A percentile compares a stretch with the other conserved stretches of the same genome.
Evolutionary conservation across 1,140 invertebrate genomes (phyloP).

Genomic region (Drosophila dunni): DNA sequence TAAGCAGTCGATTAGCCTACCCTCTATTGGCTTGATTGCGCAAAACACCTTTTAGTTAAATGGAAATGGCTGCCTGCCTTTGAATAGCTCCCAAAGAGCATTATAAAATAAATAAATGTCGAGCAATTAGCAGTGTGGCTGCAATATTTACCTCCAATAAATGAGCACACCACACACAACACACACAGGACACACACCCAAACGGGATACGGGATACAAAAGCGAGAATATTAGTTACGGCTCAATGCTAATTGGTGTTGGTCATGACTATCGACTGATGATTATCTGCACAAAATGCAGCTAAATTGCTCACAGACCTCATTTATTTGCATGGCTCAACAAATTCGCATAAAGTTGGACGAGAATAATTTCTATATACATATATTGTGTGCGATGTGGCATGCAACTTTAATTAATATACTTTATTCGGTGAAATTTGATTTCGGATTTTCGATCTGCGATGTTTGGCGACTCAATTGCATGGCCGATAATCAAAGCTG

Average conservation of each 20-base stretch:
- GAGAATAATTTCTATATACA: constrained; percentile 6
- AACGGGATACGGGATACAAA: background rate
- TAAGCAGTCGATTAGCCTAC: background rate
- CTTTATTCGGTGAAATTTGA: constrained; percentile 29
- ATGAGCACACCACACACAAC: constrained; percentile 1
- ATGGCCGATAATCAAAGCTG: constrained; percentile 31
- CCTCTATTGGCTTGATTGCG: background rate
- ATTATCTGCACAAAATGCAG: background rate
- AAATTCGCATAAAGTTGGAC: background rate
- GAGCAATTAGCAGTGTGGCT: constrained; percentile 37
- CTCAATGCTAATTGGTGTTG: constrained; percentile 36
- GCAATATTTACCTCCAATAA: constrained; percentile 26
- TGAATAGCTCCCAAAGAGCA: constrained; percentile 18
- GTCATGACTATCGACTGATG: constrained; percentile 17
- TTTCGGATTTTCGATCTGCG: constrained; percentile 9
- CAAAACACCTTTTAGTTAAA: background rate
- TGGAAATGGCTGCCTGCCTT: background rate
- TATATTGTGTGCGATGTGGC: constrained; percentile 17
- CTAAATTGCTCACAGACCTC: constrained; percentile 1
- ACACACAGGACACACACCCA: background rate
- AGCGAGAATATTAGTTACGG: constrained; percentile 27
- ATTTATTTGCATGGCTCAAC: constrained; percentile 7
- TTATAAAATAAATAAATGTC: constrained; percentile 32
- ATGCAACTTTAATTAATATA: constrained; percentile 46
- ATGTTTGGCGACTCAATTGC: background rate